Conservation (phyloP, 2,113 vertebrate species). For the Ammodytes dubius region DNA sequence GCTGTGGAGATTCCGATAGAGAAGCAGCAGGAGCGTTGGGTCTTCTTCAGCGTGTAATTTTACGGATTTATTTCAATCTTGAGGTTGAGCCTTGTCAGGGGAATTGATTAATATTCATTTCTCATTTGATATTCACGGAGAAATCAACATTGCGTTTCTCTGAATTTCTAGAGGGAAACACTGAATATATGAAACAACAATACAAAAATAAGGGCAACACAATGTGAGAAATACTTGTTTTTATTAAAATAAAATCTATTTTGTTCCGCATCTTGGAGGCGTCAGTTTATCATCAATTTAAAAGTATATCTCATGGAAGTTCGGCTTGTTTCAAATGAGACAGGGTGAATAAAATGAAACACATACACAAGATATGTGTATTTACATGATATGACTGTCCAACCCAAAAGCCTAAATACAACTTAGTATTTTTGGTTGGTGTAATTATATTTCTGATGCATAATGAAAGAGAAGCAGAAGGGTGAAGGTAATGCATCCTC, state of each 20-base stretch:
- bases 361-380: background rate
- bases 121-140: conserved; percentile 66
- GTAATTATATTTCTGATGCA: conserved; percentile 1
- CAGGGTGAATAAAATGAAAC: background rate
- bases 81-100: conserved; percentile 37
- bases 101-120: conserved; percentile 70
- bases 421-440: background rate
- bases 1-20: conserved; percentile 1
- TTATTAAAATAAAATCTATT: conserved; percentile 28
- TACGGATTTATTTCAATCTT: conserved; percentile 42
- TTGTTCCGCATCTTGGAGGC: conserved; percentile 5
- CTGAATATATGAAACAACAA: conserved; percentile 54
- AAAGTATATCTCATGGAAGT: background rate
- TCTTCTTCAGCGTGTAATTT: conserved; percentile 38
- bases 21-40: conserved; percentile 27
- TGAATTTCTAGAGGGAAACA: conserved; percentile 50
- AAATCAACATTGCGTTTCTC: conserved; percentile 55
- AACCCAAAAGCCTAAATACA: background rate
- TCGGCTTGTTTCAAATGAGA: background rate
- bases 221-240: conserved; percentile 14
- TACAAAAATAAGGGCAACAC: conserved; percentile 57
- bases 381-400: background rate
- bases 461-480: background rate
- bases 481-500: background rate
- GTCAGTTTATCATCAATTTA: background rate